Conservation (phyloP, 1,140 invertebrate species). For the Sinella curviseta region DNA sequence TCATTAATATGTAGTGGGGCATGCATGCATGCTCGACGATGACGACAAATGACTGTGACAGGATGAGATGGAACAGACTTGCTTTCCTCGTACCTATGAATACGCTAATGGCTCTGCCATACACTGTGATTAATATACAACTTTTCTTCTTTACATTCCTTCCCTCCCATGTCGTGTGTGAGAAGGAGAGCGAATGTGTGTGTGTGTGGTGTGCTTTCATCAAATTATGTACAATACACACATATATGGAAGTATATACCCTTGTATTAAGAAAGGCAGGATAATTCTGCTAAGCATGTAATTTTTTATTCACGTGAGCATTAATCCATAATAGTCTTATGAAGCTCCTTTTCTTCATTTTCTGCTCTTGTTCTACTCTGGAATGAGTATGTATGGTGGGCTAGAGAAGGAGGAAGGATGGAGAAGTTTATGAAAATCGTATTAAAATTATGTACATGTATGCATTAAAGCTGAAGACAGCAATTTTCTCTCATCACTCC, state of each 20-base stretch:
- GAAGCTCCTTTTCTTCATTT: background rate
- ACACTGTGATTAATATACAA: constrained; percentile 15
- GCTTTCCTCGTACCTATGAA: background rate
- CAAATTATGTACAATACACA: background rate
- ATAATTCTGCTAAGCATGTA: constrained; percentile 1
- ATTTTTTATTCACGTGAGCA: constrained; percentile 13
- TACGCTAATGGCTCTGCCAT: constrained; percentile 20
- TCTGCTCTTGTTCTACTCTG: background rate
- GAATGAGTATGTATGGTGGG: background rate
- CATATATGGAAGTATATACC: too few species aligned
- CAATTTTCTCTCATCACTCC: constrained; percentile 17
- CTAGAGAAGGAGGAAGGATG: background rate
- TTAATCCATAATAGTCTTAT: background rate
- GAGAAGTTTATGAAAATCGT: background rate
- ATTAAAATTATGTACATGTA: constrained; percentile 19
- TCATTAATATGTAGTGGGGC: constrained; percentile 10
- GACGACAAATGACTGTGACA: constrained; percentile 24
- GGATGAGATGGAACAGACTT: constrained; percentile 13
- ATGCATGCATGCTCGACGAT: background rate
- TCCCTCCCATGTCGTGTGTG: background rate
- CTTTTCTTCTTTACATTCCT: background rate
- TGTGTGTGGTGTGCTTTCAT: background rate
- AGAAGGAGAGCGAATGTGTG: too few species aligned
- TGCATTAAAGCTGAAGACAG: constrained; percentile 22
- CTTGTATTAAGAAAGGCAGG: background rate